A percentile compares a stretch with the other conserved stretches of the same genome.
Evolutionary conservation across 2,888 invertebrate species (phyloP).

Genomic region (Tuberolachnus salignus): DNA sequence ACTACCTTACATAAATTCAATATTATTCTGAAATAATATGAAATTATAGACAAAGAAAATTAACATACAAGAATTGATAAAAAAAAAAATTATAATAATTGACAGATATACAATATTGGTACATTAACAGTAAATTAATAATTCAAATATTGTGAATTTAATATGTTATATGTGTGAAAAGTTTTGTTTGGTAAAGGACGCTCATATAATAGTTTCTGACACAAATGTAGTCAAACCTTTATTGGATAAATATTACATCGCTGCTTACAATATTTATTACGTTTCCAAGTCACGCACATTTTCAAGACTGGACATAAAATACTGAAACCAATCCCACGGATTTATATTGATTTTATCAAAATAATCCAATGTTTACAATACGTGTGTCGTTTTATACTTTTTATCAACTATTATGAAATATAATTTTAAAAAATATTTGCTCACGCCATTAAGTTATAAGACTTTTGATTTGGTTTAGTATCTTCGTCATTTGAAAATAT

Average conservation of each 20-base stretch:
- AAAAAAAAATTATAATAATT: neutral
- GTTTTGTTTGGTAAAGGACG: conserved; percentile 42
- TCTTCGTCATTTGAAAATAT: conserved; percentile 39
- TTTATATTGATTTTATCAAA: conserved; percentile 17
- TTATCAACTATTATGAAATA: conserved; percentile 28
- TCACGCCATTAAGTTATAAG: conserved; percentile 29
- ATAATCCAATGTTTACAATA: neutral
- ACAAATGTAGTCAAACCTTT: conserved; percentile 50
- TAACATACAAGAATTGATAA: neutral
- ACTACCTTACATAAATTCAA: neutral
- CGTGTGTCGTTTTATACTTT: neutral
- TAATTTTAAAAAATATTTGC: conserved; percentile 18
- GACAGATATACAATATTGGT: neutral
- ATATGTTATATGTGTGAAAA: neutral
- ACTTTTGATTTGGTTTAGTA: conserved; percentile 33
- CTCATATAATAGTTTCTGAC: conserved; percentile 35
- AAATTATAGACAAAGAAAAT: neutral
- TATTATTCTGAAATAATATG: neutral
- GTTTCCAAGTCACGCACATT: conserved; percentile 50
- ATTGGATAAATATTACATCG: conserved; percentile 27
- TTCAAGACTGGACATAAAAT: conserved; percentile 43
- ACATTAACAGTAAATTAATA: neutral
- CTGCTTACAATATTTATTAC: conserved; percentile 34
- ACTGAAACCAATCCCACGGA: conserved; percentile 50
- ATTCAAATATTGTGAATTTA: neutral